These are phyloP conservation scores for Meloidogyne chitwoodi DNA, from an alignment of 1,140 invertebrate species.

Conservation along the genomic window DNA sequence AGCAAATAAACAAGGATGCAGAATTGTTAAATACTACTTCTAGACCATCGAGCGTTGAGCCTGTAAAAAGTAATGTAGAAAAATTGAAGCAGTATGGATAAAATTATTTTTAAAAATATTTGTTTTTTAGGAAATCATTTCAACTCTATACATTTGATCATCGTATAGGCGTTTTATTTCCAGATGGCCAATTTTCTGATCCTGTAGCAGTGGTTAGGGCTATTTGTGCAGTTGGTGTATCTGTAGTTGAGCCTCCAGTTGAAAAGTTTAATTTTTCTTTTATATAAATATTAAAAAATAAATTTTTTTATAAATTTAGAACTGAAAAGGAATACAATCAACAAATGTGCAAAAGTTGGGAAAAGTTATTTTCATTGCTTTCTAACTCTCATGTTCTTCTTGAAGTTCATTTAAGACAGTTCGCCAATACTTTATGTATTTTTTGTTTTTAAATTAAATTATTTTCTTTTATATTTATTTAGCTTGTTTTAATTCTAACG, in stretches of 20 bases:
- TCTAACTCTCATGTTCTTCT: slow-evolving; percentile 14
- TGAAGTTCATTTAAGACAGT: slow-evolving; percentile 22
- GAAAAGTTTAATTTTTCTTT: slow-evolving; percentile 2
- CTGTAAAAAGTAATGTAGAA: background rate
- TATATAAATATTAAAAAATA: no score
- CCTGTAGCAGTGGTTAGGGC: slow-evolving; percentile 4
- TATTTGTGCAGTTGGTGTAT: slow-evolving; percentile 15
- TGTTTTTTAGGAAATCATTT: background rate
- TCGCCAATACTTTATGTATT: slow-evolving; percentile 21
- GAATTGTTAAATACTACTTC: background rate
- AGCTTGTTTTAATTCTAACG: slow-evolving; percentile 3
- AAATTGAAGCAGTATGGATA: background rate
- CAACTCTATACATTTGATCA: slow-evolving; percentile 12
- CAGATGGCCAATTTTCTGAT: slow-evolving; percentile 26
- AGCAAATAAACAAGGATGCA: background rate
- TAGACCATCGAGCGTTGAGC: background rate
- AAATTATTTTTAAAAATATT: background rate
- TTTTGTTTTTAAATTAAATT: background rate
- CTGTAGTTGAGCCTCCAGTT: slow-evolving; percentile 22
- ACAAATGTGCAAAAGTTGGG: slow-evolving; percentile 22
- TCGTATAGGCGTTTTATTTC: slow-evolving; percentile 20
- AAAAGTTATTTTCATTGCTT: slow-evolving; percentile 6
- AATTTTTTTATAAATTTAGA: no score
- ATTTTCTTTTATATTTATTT: background rate
- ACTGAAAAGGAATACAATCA: background rate